Base-by-base conservation (phyloP, 2,113 vertebrate genomes). In the Myodes glareolus region DNA sequence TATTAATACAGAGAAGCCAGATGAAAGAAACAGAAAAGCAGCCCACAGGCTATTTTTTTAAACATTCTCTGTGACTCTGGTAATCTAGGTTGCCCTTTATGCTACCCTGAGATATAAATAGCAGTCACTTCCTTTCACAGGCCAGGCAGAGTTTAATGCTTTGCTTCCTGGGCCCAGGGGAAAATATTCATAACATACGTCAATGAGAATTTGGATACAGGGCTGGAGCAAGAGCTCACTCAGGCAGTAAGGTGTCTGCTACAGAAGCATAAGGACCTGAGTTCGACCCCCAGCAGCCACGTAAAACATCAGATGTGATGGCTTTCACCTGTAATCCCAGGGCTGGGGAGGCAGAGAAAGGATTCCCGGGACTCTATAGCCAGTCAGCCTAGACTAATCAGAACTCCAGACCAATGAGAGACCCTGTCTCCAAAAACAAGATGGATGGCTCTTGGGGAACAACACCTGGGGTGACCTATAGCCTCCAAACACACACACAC, bases 41-140 rank as follows among this genome's bases (percentile, higher is more conserved):
- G 78, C 23, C 89, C 67, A 70, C 67, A n/a, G n/a, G 87, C 84
- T 97, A 90, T 97, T 98, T 96, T 97, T 96, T 91, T 93, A 75
- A 93, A 61, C 92, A 94, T 90, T 95, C 88, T 97, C 72, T 94
- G 85, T 76, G 77, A 75, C 82, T 55, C 82, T 90, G 25, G 67
- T 95, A 94, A 96, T 95, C 73, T 94, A 96, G 78, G 89, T 95
- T 97, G 92, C 80, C 70, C 97, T 97, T 97, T 95, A 85, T 70
- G 93, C 78, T 95, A 95, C 90, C 89, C 92, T 78, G 50, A 76
- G 92, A 92, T 95, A 97, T 95, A 97, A 98, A 97, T 96, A 98
- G 94, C 72, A 82, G 45, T 92, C 80, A 93, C 93, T 98, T 98
- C 97, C 97, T 97, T 96, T 98, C 97, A 97, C 95, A 96, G 75